A percentile compares a stretch with the other conserved stretches of the same genome.
phyloP scores from a whole-genome alignment of 1,140 invertebrate genomes.

The Dysdera silvatica region DNA sequence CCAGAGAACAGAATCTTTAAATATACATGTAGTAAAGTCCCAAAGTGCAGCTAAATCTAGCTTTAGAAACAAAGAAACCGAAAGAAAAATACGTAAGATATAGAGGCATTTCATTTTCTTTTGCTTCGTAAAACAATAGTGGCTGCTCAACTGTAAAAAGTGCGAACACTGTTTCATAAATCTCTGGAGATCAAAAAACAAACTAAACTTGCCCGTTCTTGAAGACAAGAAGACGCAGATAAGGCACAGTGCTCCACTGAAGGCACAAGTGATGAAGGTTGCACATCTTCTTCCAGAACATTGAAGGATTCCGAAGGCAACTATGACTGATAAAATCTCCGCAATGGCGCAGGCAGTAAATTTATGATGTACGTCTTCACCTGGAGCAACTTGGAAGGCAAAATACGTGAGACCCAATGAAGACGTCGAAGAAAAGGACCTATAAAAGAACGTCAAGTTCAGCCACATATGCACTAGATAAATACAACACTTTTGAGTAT shows the following conservation, averaged over 20 bases:
- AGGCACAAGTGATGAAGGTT: slow-evolving; percentile 12
- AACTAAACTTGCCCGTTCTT: slow-evolving; percentile 2
- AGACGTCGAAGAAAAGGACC: slow-evolving; percentile 65
- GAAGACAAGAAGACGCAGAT: slow-evolving; percentile 4
- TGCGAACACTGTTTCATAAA: no score
- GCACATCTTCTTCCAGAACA: slow-evolving; percentile 12
- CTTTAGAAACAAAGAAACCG: neutral
- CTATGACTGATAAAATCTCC: slow-evolving; percentile 53
- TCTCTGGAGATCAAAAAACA: no score
- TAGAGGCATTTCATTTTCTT: no score
- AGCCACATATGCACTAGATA: no score
- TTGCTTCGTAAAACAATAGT: no score
- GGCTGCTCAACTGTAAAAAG: no score
- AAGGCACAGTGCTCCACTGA: slow-evolving; percentile 21
- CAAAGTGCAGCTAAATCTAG: neutral
- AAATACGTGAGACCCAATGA: slow-evolving; percentile 81
- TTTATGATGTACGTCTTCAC: slow-evolving; percentile 64
- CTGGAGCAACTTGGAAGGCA: slow-evolving; percentile 68
- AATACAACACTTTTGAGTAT: no score
- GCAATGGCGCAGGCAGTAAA: slow-evolving; percentile 77
- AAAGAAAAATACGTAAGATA: neutral
- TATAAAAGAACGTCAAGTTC: slow-evolving; percentile 40
- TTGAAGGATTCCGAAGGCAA: neutral
- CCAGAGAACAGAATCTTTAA: neutral
- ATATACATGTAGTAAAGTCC: neutral